Evolutionary conservation across 1,140 invertebrate genomes (phyloP).

Genomic region (Bacillus rossius): DNA sequence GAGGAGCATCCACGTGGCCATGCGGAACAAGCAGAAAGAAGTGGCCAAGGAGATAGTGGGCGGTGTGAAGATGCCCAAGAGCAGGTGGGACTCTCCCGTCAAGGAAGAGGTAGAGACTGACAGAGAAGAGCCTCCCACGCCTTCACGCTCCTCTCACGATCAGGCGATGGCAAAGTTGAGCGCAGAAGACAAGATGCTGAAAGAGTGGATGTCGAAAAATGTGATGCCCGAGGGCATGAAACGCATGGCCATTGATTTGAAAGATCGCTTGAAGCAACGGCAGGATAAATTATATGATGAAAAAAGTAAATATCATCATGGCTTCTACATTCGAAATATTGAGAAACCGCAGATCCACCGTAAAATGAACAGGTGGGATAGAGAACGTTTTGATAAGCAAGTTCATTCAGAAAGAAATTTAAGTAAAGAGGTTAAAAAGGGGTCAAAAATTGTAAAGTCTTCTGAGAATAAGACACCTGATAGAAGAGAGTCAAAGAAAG

Average conservation of each 20-base stretch:
- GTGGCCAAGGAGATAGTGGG: background rate
- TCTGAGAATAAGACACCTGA: too few relatives aligned
- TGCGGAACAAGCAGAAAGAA: slow-evolving; percentile 55
- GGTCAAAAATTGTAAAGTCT: too few relatives aligned
- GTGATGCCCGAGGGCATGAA: slow-evolving; percentile 12
- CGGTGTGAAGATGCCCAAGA: slow-evolving; percentile 27
- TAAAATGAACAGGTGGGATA: too few relatives aligned
- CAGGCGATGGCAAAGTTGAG: slow-evolving; percentile 12
- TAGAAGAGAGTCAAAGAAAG: background rate
- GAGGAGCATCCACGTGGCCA: slow-evolving; percentile 58
- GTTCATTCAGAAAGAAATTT: too few relatives aligned
- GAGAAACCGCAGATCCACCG: too few relatives aligned
- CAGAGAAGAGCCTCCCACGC: slow-evolving; percentile 29
- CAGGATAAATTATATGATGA: slow-evolving; percentile 8
- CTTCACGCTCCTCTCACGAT: slow-evolving; percentile 21
- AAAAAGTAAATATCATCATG: background rate
- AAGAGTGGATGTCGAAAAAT: slow-evolving; percentile 20
- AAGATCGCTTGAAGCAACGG: slow-evolving; percentile 16
- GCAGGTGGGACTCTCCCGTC: slow-evolving; percentile 18
- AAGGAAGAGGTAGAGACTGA: slow-evolving; percentile 30
- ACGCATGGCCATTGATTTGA: slow-evolving; percentile 13
- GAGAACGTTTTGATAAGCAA: too few relatives aligned
- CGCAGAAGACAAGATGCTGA: slow-evolving; percentile 18
- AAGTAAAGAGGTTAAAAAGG: too few relatives aligned
- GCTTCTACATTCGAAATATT: too few relatives aligned